Base-by-base conservation (phyloP, 2,113 vertebrate species). In the Canis aureus region DNA sequence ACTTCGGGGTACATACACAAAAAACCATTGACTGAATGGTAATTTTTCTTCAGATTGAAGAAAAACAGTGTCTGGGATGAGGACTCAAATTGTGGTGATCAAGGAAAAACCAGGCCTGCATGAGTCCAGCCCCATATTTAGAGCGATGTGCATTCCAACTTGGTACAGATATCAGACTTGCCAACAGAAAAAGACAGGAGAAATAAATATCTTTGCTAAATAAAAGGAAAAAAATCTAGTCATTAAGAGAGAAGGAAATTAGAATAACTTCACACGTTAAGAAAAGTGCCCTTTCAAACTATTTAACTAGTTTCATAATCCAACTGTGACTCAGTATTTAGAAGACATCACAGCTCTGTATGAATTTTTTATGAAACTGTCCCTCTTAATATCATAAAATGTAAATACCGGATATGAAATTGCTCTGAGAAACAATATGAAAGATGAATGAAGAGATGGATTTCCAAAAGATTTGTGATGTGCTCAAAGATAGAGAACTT, bases 211-310 rank as follows among this genome's bases (percentile, higher is more conserved):
- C 29, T 95, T 80, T 84, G 35, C n/a, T 97, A 74, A 87, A 87
- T 64, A 43, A 96, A 91, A 59, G 66, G n/a, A 91, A 90, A 91
- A 90, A 49, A 90, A 88, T 94, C 29, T 94, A 22, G 51, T 91
- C 22, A 92, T 94, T 90, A 79, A 66, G 81, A 82, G 3, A 80
- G 25, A 19, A 97, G 74, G 64, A 90, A 49, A 87, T 22, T 32
- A 96, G 96, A 83, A 80, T 91, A 89, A 67, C 38, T 94, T 79
- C 51, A 59, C 55, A 35, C 22, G 0, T 84, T 84, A 23, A 80
- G 25, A 79, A 74, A 85, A 82, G 20, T 38, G 9, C 19, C 51
- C 43, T 94, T 89, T 97, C 11, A 86, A 83, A 60, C 35, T 57
- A n/a, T 64, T 64, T 66, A 62, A 55, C 62, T 81, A 66, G 27